phyloP scores from a whole-genome alignment of 2,888 invertebrate species.

The Luperina nickerlii region DNA sequence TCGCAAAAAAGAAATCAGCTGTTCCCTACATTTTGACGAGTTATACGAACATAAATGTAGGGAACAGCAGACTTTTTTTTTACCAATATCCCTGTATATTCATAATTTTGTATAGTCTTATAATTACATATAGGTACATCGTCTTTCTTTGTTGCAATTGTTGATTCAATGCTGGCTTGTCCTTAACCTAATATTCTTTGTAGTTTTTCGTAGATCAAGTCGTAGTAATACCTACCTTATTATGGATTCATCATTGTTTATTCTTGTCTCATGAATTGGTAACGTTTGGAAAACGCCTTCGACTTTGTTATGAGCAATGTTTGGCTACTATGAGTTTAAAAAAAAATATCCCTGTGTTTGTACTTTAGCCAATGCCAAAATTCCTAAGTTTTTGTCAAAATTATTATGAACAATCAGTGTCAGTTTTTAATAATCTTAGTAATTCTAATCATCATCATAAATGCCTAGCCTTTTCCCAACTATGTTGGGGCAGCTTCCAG shows the following conservation, averaged over 20 bases:
- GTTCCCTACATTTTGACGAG: too few relatives aligned
- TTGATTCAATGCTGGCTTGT: slow-evolving; percentile 3
- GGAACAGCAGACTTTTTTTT: too few relatives aligned
- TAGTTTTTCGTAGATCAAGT: slow-evolving; percentile 19
- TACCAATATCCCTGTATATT: not conserved
- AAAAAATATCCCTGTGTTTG: not conserved
- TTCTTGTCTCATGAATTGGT: not conserved
- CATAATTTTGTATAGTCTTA: not conserved
- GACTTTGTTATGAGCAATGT: slow-evolving; percentile 9
- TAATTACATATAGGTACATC: not conserved
- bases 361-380: not conserved
- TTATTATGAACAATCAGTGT: too few relatives aligned
- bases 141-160: not conserved
- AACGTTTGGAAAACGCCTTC: slow-evolving; percentile 8
- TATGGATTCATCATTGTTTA: slow-evolving; percentile 39
- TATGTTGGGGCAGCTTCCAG: too few relatives aligned
- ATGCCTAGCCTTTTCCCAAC: too few relatives aligned
- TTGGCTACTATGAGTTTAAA: not conserved
- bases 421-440: not conserved
- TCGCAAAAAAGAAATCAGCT: too few relatives aligned
- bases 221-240: not conserved
- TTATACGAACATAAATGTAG: too few relatives aligned
- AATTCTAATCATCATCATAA: not conserved
- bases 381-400: too few relatives aligned
- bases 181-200: slow-evolving; percentile 31